A percentile compares a stretch with the other conserved stretches of the same genome.
Evolutionary conservation across 2,113 vertebrate genomes (phyloP).

Genomic region (Cebidichthys violaceus): DNA sequence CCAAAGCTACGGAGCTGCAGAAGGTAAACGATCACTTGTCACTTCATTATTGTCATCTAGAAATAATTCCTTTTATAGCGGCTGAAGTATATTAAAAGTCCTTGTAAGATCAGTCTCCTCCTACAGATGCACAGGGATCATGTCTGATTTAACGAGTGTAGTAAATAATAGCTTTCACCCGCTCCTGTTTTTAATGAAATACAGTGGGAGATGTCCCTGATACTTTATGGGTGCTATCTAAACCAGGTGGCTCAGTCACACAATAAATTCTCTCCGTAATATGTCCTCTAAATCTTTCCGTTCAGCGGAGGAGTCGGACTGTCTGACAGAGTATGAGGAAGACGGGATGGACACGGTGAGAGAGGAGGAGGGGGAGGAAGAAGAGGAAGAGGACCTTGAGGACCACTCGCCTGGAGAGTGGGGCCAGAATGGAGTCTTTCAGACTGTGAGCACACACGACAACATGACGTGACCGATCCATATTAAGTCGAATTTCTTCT

Average conservation of each 20-base stretch:
- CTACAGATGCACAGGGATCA: not conserved
- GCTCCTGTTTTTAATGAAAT: conserved; percentile 29
- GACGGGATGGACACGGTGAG: conserved; percentile 87
- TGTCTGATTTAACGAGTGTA: conserved; percentile 11
- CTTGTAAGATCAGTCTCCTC: conserved; percentile 7
- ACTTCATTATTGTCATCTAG: not conserved
- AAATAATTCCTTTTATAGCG: not conserved
- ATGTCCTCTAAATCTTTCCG: conserved; percentile 51
- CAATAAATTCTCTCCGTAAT: conserved; percentile 38
- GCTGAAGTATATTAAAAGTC: not conserved
- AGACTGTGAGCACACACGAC: conserved; percentile 80
- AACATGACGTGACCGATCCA: not conserved
- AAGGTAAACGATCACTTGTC: conserved; percentile 69
- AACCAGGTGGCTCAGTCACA: not conserved
- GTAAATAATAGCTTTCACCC: conserved; percentile 33
- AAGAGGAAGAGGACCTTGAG: conserved; percentile 80
- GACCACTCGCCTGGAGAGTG: conserved; percentile 82
- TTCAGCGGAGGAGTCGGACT: conserved; percentile 90
- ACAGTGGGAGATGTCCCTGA: conserved; percentile 14
- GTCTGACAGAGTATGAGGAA: conserved; percentile 92
- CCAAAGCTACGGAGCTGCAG: conserved; percentile 84
- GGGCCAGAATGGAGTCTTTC: conserved; percentile 80
- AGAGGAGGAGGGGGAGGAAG: conserved; percentile 86
- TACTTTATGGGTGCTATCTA: conserved; percentile 38
- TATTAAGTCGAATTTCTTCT: not conserved